Percentiles rank a stretch among this genome's conserved stretches.
Conservation (phyloP, 2,113 vertebrate genomes). For the Plecotus auritus region DNA sequence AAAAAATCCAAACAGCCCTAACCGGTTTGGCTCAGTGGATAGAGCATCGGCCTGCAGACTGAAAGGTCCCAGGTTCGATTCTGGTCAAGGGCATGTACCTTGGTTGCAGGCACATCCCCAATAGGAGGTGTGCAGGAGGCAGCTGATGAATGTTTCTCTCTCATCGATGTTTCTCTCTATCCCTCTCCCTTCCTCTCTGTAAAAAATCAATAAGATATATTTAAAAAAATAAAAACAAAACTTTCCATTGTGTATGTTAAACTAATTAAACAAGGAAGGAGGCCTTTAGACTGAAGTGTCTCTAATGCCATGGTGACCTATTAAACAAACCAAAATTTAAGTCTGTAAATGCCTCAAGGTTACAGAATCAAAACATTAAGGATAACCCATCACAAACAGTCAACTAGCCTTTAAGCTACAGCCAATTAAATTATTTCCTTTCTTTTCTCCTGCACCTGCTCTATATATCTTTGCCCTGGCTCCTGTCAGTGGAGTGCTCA, state of each 20-base stretch:
- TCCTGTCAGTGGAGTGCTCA: neutral
- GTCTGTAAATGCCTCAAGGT: neutral
- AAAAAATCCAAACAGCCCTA: neutral
- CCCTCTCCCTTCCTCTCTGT: too few relatives aligned
- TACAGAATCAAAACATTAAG: neutral
- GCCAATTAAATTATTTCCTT: neutral
- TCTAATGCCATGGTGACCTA: neutral
- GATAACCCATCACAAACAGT: neutral
- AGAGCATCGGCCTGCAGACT: too few relatives aligned
- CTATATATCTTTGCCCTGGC: neutral
- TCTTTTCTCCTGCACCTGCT: neutral
- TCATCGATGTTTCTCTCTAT: too few relatives aligned
- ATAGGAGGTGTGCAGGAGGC: too few relatives aligned
- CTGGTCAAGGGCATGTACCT: too few relatives aligned
- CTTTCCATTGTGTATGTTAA: neutral
- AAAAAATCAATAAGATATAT: too few relatives aligned
- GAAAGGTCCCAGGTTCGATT: too few relatives aligned
- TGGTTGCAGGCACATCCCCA: too few relatives aligned
- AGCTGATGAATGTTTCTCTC: too few relatives aligned
- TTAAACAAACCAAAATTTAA: neutral
- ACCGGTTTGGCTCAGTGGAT: too few relatives aligned
- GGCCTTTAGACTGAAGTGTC: neutral
- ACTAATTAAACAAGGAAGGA: neutral
- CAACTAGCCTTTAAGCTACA: neutral
- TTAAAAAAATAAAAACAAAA: constrained; percentile 1